A percentile compares a stretch with the other conserved stretches of the same genome.
Conservation (phyloP, 1,140 invertebrate genomes). For the Zophobas morio region DNA sequence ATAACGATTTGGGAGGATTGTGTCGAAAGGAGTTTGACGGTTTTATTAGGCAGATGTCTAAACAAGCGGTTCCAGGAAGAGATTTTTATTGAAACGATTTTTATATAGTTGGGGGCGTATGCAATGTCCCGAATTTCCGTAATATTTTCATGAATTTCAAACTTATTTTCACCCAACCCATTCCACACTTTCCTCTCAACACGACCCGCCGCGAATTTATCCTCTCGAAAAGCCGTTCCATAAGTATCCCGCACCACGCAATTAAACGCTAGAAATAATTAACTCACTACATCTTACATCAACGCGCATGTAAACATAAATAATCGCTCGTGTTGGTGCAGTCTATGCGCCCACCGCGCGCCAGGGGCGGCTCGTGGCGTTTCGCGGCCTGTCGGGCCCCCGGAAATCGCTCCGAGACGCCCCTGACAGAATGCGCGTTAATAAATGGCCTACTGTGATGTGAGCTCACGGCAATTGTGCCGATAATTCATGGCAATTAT, state of each 20-base stretch:
- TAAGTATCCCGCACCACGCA: slow-evolving; percentile 44
- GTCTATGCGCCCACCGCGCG: neutral
- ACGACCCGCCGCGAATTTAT: slow-evolving; percentile 27
- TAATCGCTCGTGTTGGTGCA: slow-evolving; percentile 13
- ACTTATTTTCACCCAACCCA: too few species aligned
- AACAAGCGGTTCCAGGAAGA: too few species aligned
- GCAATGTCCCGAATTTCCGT: too few species aligned
- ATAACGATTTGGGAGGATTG: too few species aligned
- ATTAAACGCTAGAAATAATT: slow-evolving; percentile 52
- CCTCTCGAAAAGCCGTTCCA: slow-evolving; percentile 19
- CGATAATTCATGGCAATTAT: slow-evolving; percentile 41
- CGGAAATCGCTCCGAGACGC: neutral
- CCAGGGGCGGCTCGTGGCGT: neutral
- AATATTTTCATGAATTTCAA: too few species aligned
- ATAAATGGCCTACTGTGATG: slow-evolving; percentile 45
- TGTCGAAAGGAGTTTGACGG: slow-evolving; percentile 1
- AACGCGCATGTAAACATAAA: slow-evolving; percentile 44
- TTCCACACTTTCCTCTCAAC: too few species aligned
- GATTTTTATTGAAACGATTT: too few species aligned
- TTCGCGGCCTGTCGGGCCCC: neutral
- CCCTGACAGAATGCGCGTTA: slow-evolving; percentile 34
- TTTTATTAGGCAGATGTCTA: neutral
- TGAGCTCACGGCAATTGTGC: slow-evolving; percentile 42
- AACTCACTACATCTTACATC: slow-evolving; percentile 49
- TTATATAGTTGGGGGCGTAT: too few species aligned